Evolutionary conservation across 2,888 invertebrate genomes (phyloP), one percentile per base, ranked within the genome.

Genomic region (Villa cingulata): DNA sequence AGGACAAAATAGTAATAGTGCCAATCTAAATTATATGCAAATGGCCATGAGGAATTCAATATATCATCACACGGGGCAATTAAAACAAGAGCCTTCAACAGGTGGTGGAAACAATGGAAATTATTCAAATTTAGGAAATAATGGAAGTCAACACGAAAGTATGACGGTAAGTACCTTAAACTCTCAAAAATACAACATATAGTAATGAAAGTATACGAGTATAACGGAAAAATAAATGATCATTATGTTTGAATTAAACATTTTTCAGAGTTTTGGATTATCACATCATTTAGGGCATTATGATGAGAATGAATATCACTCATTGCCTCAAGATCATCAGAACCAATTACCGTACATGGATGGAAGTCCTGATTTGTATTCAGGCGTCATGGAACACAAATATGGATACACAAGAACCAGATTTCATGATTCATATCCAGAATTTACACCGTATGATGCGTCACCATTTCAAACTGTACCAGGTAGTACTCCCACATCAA

Each of bases 401-500:
- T 64, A 61, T 51, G 56, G 52, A 41, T 49, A 51, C 40, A 48
- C 51, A 49, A 59, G 67, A 23, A 48, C 61, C 32, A 61, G 77
- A 66, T 67, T 72, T 55, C 65, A 64, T 44, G 68, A 68, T 14
- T 44, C 59, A 19, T 68, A 66, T 47, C 60, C 64, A 40, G 68
- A 69, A 20, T 70, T 64, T 50, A 50, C 74, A 39, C 74, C 78
- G 36, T 83, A 81, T 63, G 81, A 81, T 59, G 71, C 76, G 45
- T 71, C 77, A 51, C 77, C 81, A 53, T 86, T 84, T 65, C 85
- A 86, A 64, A 80, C 83, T 49, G 86, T 86, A 57, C 81, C 81
- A 41, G 78, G 75, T 56, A 76, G 76, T 59, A 69, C 76, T 52
- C 70, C 69, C 48, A 68, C 63, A 49, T 45, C 51, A 27, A 44